Conservation (phyloP, 2,888 invertebrate genomes). For the Rhogogaster chlorosoma region DNA sequence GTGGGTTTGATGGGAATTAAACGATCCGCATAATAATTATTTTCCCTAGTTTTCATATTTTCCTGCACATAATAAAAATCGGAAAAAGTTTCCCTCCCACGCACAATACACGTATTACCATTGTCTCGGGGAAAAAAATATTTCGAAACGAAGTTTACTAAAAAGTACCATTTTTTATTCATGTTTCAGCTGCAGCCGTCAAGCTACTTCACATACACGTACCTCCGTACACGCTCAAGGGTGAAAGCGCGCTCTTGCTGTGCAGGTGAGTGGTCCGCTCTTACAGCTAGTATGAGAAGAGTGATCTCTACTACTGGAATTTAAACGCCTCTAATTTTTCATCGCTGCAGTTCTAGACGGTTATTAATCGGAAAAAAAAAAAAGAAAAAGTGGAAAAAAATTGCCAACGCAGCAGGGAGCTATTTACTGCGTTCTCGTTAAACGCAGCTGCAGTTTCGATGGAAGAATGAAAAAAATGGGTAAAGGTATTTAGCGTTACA, state of each 20-base stretch:
- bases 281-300: slow-evolving; percentile 16
- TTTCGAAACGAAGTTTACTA: background rate
- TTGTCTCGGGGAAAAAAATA: background rate
- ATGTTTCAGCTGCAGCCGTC: slow-evolving; percentile 75
- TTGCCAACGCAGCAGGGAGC: slow-evolving; percentile 13
- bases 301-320: slow-evolving; percentile 22
- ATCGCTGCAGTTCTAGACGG: background rate
- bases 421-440: background rate
- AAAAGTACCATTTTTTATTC: slow-evolving; percentile 58
- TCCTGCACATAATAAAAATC: too few species aligned
- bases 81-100: background rate
- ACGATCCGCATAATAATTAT: too few species aligned
- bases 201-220: slow-evolving; percentile 76
- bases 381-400: background rate
- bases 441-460: background rate
- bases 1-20: too few species aligned
- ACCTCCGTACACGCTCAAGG: slow-evolving; percentile 76
- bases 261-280: slow-evolving; percentile 74
- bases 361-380: background rate
- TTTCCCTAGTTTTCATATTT: too few species aligned
- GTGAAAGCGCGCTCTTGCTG: slow-evolving; percentile 76
- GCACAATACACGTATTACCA: too few species aligned
- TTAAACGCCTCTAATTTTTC: slow-evolving; percentile 25
- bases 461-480: background rate
- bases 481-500: background rate